Evolutionary conservation across 2,113 vertebrate species (phyloP).

Genomic region (Tetraodon nigroviridis): DNA sequence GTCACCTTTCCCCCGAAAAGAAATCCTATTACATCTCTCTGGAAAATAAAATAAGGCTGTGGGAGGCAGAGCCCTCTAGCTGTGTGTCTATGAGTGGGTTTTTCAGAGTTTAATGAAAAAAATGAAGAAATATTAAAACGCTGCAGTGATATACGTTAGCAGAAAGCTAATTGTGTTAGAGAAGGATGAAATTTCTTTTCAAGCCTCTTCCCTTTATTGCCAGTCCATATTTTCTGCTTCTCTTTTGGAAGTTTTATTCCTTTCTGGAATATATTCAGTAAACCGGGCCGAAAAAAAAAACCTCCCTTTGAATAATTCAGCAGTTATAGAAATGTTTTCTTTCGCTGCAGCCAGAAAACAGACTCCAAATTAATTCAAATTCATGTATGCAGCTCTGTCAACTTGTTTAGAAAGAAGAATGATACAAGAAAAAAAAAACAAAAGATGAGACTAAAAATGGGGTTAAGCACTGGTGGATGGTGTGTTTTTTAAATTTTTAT

Average conservation of each 20-base stretch:
- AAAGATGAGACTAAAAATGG: not conserved
- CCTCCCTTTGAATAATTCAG: slow-evolving; percentile 57
- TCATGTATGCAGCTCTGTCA: slow-evolving; percentile 21
- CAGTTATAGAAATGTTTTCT: slow-evolving; percentile 27
- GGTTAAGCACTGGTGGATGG: not conserved
- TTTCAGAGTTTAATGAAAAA: not conserved
- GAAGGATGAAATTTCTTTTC: slow-evolving; percentile 4
- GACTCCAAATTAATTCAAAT: slow-evolving; percentile 12
- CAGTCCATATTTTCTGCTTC: slow-evolving; percentile 11
- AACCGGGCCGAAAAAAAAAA: slow-evolving; percentile 21
- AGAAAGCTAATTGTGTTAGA: slow-evolving; percentile 2
- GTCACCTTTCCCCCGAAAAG: slow-evolving; percentile 35
- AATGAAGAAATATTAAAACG: slow-evolving; percentile 4
- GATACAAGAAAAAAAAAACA: not conserved
- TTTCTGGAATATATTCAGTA: slow-evolving; percentile 26
- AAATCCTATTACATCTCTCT: slow-evolving; percentile 31
- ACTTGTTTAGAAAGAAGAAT: slow-evolving; percentile 1
- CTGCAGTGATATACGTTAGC: slow-evolving; percentile 6
- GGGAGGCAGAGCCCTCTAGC: slow-evolving; percentile 1
- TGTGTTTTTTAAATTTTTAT: too few relatives aligned
- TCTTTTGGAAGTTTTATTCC: not conserved
- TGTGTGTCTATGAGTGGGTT: slow-evolving; percentile 1
- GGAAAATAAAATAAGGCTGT: slow-evolving; percentile 46
- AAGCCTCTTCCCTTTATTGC: slow-evolving; percentile 17
- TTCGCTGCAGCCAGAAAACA: slow-evolving; percentile 9